Conservation (phyloP, 2,113 vertebrate species). For the Anarhynchus alexandrinus region DNA sequence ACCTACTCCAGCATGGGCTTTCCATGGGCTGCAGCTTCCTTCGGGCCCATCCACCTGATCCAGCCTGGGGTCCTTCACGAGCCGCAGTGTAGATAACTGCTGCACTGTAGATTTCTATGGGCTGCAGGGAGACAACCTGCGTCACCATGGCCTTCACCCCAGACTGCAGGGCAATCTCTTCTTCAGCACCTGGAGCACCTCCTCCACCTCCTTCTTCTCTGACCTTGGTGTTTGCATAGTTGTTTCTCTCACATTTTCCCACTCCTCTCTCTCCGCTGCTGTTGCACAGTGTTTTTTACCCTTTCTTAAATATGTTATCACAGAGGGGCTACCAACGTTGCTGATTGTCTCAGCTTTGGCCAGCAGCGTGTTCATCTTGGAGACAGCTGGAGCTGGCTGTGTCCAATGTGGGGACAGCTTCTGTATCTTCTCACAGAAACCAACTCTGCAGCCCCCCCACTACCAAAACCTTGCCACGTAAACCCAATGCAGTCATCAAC, state of each 20-base stretch:
- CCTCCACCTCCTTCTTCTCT: neutral
- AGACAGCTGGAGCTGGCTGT: neutral
- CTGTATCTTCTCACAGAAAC: neutral
- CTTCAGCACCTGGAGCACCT: fast-evolving
- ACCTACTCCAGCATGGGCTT: fast-evolving
- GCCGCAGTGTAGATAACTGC: neutral
- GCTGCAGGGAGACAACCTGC: neutral
- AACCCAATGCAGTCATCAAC: neutral
- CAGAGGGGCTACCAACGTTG: fast-evolving
- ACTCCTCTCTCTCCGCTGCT: neutral
- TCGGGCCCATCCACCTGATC: neutral
- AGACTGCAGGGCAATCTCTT: neutral
- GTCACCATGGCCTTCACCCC: neutral
- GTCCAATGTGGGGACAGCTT: neutral
- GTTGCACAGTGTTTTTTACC: neutral
- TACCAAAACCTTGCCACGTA: neutral
- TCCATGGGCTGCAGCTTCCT: neutral
- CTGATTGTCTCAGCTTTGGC: neutral
- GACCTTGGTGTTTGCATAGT: neutral
- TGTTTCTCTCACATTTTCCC: neutral
- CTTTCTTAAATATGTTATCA: neutral
- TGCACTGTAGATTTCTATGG: neutral
- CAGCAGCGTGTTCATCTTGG: fast-evolving
- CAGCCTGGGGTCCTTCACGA: fast-evolving
- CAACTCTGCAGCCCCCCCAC: neutral